These are phyloP conservation scores for Cynopterus brachyotis DNA, from an alignment of 2,113 vertebrate species.

Conservation along the genomic window DNA sequence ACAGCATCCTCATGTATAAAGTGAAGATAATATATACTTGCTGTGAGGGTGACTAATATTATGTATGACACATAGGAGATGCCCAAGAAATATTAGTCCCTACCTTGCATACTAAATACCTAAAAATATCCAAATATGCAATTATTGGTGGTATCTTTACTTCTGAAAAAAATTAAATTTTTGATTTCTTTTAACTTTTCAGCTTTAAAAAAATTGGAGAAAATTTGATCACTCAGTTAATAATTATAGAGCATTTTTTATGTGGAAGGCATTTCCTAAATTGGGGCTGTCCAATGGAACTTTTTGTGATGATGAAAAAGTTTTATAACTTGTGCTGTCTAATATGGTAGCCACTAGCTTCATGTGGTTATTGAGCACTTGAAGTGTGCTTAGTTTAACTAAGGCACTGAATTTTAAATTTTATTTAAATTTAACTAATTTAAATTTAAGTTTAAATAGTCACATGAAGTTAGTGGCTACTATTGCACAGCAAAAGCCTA, in stretches of 20 bases:
- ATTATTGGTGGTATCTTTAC: neutral
- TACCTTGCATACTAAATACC: neutral
- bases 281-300: neutral
- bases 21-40: neutral
- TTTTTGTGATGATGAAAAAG: neutral
- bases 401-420: neutral
- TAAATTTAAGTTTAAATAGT: neutral
- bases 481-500: neutral
- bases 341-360: neutral
- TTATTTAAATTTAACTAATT: conserved; percentile 18
- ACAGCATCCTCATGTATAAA: neutral
- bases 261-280: neutral
- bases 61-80: neutral
- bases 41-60: neutral
- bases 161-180: neutral
- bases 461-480: neutral
- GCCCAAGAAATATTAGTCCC: neutral
- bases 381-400: conserved; percentile 27
- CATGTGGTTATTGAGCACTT: neutral
- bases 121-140: neutral
- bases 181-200: neutral
- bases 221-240: neutral
- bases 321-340: neutral
- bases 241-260: neutral
- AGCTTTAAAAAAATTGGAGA: neutral